phyloP scores from a whole-genome alignment of 2,888 invertebrate genomes.

The Chironomus riparius region DNA sequence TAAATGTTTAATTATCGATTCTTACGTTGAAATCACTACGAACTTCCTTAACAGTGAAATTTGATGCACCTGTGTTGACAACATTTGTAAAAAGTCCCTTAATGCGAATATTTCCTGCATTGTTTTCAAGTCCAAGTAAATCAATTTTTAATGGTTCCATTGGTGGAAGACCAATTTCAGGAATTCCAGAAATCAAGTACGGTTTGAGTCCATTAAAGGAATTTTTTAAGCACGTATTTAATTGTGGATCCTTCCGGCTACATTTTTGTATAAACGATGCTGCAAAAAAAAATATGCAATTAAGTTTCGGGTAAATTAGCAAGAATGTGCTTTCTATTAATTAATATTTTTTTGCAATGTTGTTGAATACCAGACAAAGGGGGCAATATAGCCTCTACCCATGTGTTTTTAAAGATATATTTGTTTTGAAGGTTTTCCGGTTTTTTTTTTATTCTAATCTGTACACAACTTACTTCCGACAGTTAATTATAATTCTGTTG shows the following conservation, averaged over 20 bases:
- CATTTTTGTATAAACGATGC: slow-evolving; percentile 67
- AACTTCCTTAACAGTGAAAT: slow-evolving; percentile 61
- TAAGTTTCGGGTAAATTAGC: neutral
- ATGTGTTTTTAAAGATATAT: too few relatives aligned
- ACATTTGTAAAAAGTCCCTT: slow-evolving; percentile 66
- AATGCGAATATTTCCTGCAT: slow-evolving; percentile 64
- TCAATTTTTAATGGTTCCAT: slow-evolving; percentile 66
- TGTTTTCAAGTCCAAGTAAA: slow-evolving; percentile 66
- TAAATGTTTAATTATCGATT: neutral
- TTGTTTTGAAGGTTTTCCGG: too few relatives aligned
- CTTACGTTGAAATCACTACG: slow-evolving; percentile 44
- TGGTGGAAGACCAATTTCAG: slow-evolving; percentile 62
- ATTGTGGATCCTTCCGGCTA: slow-evolving; percentile 53
- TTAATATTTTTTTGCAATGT: too few relatives aligned
- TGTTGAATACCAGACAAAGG: too few relatives aligned
- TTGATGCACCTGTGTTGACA: slow-evolving; percentile 65
- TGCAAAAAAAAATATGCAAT: slow-evolving; percentile 41
- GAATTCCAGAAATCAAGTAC: slow-evolving; percentile 58
- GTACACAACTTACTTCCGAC: too few relatives aligned
- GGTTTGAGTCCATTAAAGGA: slow-evolving; percentile 66
- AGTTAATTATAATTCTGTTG: too few relatives aligned
- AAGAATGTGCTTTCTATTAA: too few relatives aligned
- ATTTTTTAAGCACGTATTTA: slow-evolving; percentile 56
- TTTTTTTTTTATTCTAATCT: too few relatives aligned
- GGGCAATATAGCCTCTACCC: too few relatives aligned